Conservation (phyloP, 2,797 vertebrate species). For the Galago senegalensis region DNA sequence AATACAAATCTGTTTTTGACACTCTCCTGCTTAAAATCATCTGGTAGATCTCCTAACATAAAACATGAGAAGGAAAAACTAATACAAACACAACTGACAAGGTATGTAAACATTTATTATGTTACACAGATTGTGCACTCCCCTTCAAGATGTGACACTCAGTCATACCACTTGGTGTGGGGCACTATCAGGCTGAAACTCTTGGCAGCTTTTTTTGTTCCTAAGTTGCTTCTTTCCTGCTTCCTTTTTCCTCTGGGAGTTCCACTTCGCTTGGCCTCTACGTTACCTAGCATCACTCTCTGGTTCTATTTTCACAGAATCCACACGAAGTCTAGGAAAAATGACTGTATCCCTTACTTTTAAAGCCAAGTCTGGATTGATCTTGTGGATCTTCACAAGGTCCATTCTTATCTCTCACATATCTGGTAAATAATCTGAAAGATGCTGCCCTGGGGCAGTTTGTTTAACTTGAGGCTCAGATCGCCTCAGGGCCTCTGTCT, state of each 20-base stretch:
- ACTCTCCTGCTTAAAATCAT: not conserved
- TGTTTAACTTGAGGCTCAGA: conserved; percentile 11
- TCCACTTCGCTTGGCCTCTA: conserved; percentile 43
- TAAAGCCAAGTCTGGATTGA: not conserved
- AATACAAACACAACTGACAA: not conserved
- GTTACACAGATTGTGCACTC: not conserved
- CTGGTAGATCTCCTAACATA: not conserved
- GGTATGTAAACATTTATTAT: conserved; percentile 42
- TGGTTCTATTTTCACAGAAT: conserved; percentile 57
- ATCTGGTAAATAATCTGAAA: not conserved
- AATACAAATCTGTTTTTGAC: not conserved
- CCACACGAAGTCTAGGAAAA: not conserved
- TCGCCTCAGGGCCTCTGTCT: not conserved
- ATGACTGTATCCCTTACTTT: not conserved
- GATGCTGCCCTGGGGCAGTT: not conserved
- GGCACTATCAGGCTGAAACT: not conserved
- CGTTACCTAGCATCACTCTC: conserved; percentile 43
- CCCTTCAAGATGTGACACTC: conserved; percentile 9
- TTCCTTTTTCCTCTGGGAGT: conserved; percentile 67
- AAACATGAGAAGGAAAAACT: conserved; percentile 20
- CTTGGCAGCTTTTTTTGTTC: conserved; percentile 49
- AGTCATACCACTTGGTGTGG: not conserved
- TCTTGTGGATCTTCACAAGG: not conserved
- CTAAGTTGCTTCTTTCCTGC: conserved; percentile 72
- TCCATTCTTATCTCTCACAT: not conserved